Base-by-base conservation (phyloP, 2,888 invertebrate genomes). In the Anthrax anthrax region DNA sequence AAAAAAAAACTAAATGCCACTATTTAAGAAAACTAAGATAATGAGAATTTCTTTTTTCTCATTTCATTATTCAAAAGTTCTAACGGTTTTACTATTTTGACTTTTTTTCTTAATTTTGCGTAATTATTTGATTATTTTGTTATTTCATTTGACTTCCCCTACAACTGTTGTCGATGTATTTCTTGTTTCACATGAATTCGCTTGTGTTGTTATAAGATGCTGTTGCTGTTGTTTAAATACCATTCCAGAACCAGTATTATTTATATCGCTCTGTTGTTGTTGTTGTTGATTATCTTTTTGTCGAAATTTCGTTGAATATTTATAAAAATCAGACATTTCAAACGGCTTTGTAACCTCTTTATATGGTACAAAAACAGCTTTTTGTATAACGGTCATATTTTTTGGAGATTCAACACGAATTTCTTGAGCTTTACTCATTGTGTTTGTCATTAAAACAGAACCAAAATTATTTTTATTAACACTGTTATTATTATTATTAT, bases 321-420 rank as follows among this genome's bases (percentile, higher is more conserved):
- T 96, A 66, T 94, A 96, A 67, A 92, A 95, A 68, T 96, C 96
- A 0, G 92, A 84, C 88, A 95, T 92, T 73, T 95, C 95, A 70
- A 94, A 96, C 4, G 95, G 95, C 64, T 96, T 96, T 0, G 89
- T 88, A 47, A 90, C 87, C 70, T 96, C 95, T 59, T 88, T 78
- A 62, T 89, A 90, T 0, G 90, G 90, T 64, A 88, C 88, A 71
- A 85, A 89, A 57, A 85, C 87, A 34, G 89, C 90, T 52, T 86
- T 84, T 60, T 88, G 85, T 32, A 91, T 85, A 0, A 91, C 76
- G 2, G 86, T 89, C 60, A 87, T 76, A 61, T 85, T 87, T 61
- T 83, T 83, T 0, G 87, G 84, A 8, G 86, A 84, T 57, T 85
- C 86, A 51, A 81, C 71, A 18, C 79, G 76, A 43, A 80, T 64